Base-by-base conservation (phyloP, 2,888 invertebrate genomes). In the Elegia similella region DNA sequence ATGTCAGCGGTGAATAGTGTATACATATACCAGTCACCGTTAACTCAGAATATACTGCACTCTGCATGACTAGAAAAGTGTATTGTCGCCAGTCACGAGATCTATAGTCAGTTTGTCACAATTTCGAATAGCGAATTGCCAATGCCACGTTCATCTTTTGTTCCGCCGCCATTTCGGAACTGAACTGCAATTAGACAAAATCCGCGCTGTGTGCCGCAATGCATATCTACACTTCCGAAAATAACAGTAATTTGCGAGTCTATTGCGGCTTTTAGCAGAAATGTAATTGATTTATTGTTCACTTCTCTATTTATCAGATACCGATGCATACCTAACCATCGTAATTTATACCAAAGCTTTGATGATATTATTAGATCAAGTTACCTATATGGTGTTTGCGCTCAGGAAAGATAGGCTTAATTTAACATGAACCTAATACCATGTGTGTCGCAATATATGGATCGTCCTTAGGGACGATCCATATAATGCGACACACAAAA, bases 161-260 rank as follows among this genome's bases (percentile, higher is more conserved):
- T 85, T 77, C 75, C 67, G 69, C 66, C 65, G 54, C 65, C 70
- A 64, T 70, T 66, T 70, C 79, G 80, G 78, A 81, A 78, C 73
- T 76, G 78, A 80, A 78, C 80, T 74, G 76, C 76, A 78, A 86
- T 83, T 81, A 78, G 75, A 75, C 77, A 84, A 80, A 79, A 85
- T 82, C 71, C 77, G 67, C 65, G 62, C 69, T 71, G 66, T 67
- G 63, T 66, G 68, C 66, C 69, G 62, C 67, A 63, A 64, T 67
- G 69, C 65, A 53, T 66, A n/a, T n/a, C n/a, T n/a, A 50, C 68
- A 67, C 72, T 73, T 72, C 70, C 73, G 73, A 78, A 75, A 73
- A 80, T 80, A 72, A 77, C 75, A 75, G 75, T 72, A 75, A 75
- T 79, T 79, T 76, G 66, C 75, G 68, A 66, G 68, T 67, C 72